phyloP scores from a whole-genome alignment of 2,113 vertebrate species.

The Notarius quadriscutis region DNA sequence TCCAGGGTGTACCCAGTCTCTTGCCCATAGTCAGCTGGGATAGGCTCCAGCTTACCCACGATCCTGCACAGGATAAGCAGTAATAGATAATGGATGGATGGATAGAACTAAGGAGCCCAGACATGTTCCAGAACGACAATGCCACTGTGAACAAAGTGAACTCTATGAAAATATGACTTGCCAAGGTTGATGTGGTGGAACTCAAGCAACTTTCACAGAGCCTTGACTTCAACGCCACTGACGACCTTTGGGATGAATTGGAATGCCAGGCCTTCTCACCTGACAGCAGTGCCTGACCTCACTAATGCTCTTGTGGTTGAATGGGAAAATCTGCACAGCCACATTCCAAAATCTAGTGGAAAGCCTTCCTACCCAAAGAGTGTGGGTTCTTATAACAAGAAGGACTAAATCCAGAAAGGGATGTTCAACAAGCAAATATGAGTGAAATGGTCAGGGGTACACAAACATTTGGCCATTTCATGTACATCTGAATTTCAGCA shows the following conservation, averaged over 20 bases:
- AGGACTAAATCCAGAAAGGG: background rate
- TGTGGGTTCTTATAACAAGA: background rate
- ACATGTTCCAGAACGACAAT: background rate
- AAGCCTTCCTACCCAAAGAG: background rate
- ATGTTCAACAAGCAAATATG: background rate
- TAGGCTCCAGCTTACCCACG: too few relatives aligned
- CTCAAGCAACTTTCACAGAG: background rate
- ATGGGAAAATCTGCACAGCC: background rate
- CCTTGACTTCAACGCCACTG: background rate
- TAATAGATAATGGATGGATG: too few relatives aligned
- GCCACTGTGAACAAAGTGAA: background rate
- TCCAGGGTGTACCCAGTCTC: too few relatives aligned
- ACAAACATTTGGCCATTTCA: background rate
- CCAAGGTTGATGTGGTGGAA: background rate
- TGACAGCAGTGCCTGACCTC: background rate
- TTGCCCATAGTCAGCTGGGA: too few relatives aligned
- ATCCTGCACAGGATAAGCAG: too few relatives aligned
- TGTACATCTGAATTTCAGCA: background rate
- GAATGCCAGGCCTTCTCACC: background rate
- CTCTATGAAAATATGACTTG: background rate
- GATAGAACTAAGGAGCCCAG: background rate
- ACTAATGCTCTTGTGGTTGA: background rate
- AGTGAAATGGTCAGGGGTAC: background rate
- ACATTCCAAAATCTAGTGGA: background rate
- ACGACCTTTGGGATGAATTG: background rate